phyloP scores from a whole-genome alignment of 1,140 invertebrate genomes.

The Plutomurus gul region DNA sequence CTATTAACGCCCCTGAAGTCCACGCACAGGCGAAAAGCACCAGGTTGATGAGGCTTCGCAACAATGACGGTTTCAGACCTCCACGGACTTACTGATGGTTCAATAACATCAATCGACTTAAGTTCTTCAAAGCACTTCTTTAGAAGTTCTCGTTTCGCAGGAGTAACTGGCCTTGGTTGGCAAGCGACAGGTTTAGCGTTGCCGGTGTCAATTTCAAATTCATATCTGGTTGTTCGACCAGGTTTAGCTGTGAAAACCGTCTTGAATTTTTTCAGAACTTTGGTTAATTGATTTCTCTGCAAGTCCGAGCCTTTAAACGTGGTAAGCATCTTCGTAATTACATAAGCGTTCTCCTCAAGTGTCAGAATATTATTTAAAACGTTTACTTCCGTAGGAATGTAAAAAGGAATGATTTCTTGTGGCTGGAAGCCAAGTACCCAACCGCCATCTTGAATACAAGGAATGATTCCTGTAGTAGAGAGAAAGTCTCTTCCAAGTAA shows the following conservation, averaged over 20 bases:
- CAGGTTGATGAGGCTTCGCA: background rate
- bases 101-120: slow-evolving; percentile 3
- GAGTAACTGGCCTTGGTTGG: slow-evolving; percentile 24
- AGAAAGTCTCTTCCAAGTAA: background rate
- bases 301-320: background rate
- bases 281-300: background rate
- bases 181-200: slow-evolving; percentile 18
- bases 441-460: background rate
- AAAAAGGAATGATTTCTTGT: background rate
- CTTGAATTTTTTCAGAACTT: background rate
- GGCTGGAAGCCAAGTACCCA: background rate
- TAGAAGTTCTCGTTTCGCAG: slow-evolving; percentile 29
- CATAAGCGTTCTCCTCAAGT: background rate
- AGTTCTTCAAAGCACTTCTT: slow-evolving; percentile 15
- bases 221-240: background rate
- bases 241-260: background rate
- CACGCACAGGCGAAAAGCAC: background rate
- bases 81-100: slow-evolving; percentile 26
- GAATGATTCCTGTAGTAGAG: background rate
- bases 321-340: background rate
- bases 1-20: slow-evolving; percentile 57
- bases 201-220: slow-evolving; percentile 33
- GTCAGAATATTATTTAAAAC: background rate
- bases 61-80: slow-evolving; percentile 23
- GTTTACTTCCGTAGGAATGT: background rate